phyloP scores from a whole-genome alignment of 2,797 vertebrate species.

The Philypnodon macrostomus region DNA sequence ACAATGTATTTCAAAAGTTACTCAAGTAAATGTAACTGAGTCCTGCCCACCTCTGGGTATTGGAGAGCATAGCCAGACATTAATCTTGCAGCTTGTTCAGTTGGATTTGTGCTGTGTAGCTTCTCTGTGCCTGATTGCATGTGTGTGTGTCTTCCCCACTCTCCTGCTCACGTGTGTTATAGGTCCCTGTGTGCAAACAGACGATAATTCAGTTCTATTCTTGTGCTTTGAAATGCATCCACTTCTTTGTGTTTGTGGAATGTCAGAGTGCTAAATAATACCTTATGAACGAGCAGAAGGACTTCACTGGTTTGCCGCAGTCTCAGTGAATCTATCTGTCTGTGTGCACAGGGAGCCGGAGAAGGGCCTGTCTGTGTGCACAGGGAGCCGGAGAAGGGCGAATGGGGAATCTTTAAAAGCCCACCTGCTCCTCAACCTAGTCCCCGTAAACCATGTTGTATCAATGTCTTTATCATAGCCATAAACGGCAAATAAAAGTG shows the following conservation, averaged over 20 bases:
- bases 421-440: slow-evolving; percentile 37
- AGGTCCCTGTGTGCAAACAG: slow-evolving; percentile 51
- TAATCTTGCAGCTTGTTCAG: slow-evolving; percentile 27
- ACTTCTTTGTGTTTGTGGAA: slow-evolving; percentile 43
- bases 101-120: slow-evolving; percentile 48
- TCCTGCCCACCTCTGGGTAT: too few species aligned
- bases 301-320: slow-evolving; percentile 37
- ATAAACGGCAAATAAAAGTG: slow-evolving; percentile 23
- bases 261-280: slow-evolving; percentile 55
- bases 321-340: slow-evolving; percentile 44
- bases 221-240: slow-evolving; percentile 46
- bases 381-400: slow-evolving; percentile 37
- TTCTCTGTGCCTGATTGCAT: too few species aligned
- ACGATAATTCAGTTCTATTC: slow-evolving; percentile 57
- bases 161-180: slow-evolving; percentile 18
- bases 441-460: slow-evolving; percentile 23
- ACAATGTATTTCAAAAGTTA: too few species aligned
- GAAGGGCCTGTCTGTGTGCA: too few species aligned
- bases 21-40: too few species aligned
- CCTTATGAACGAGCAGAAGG: slow-evolving; percentile 37
- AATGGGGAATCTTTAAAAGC: slow-evolving; percentile 46
- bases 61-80: too few species aligned
- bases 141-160: slow-evolving; percentile 11
- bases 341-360: too few species aligned
- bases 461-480: slow-evolving; percentile 24